phyloP scores from a whole-genome alignment of 2,888 invertebrate genomes.

The Diaphora mendica region DNA sequence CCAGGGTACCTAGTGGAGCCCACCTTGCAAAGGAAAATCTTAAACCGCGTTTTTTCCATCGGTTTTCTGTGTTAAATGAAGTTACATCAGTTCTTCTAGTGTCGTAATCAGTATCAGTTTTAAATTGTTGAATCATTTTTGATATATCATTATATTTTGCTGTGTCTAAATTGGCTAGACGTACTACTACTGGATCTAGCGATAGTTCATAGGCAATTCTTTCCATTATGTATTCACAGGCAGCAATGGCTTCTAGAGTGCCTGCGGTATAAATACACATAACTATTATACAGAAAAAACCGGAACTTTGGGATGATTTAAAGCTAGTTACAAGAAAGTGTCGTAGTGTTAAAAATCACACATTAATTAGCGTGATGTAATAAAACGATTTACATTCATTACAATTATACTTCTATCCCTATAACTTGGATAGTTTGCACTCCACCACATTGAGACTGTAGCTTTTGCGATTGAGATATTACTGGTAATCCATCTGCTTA shows the following conservation, averaged over 20 bases:
- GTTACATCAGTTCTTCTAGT: constrained; percentile 78
- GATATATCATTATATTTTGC: constrained; percentile 53
- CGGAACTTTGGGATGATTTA: background rate
- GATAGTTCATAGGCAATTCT: constrained; percentile 83
- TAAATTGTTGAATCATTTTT: constrained; percentile 82
- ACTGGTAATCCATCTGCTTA: too few relatives aligned
- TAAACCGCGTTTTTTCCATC: constrained; percentile 90
- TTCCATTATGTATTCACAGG: constrained; percentile 81
- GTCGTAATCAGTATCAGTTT: constrained; percentile 81
- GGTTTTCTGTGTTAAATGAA: constrained; percentile 87
- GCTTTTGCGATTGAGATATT: too few relatives aligned
- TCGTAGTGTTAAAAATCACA: background rate
- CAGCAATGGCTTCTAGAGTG: constrained; percentile 78
- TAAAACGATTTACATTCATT: too few relatives aligned
- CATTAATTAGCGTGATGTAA: too few relatives aligned
- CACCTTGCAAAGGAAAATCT: constrained; percentile 87
- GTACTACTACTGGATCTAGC: constrained; percentile 86
- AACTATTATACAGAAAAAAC: background rate
- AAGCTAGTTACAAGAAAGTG: background rate
- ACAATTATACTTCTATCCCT: too few relatives aligned
- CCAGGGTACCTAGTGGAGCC: constrained; percentile 50
- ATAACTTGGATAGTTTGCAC: too few relatives aligned
- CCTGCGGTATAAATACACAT: constrained; percentile 57
- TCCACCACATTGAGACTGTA: too few relatives aligned
- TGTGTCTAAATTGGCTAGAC: constrained; percentile 79